Conservation (phyloP, 2,113 vertebrate genomes). For the Manacus vitellinus region DNA sequence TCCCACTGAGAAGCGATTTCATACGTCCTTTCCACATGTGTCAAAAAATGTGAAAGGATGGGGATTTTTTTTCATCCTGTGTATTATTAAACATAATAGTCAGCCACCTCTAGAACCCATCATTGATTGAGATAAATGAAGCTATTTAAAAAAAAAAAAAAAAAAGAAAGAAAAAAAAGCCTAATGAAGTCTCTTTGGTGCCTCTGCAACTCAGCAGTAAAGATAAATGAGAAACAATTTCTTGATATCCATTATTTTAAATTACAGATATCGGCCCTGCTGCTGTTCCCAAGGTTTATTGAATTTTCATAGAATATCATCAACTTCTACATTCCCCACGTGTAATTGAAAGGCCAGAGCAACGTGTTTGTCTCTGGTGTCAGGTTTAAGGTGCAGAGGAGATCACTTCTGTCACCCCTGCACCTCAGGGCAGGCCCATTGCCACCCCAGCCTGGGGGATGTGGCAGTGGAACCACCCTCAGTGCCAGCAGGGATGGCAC, state of each 20-base stretch:
- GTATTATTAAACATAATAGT: conserved; percentile 76
- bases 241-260: conserved; percentile 83
- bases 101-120: conserved; percentile 74
- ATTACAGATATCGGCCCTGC: conserved; percentile 80
- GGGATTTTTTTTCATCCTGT: not conserved
- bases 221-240: conserved; percentile 87
- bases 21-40: not conserved
- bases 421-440: accelerated
- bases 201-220: conserved; percentile 79
- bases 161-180: conserved; percentile 15
- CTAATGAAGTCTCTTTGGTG: conserved; percentile 83
- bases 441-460: not conserved
- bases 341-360: conserved; percentile 29
- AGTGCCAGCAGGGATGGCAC: accelerated
- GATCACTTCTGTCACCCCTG: not conserved
- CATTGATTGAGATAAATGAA: conserved; percentile 85
- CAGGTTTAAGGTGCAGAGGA: not conserved
- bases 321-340: conserved; percentile 1
- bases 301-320: conserved; percentile 74
- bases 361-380: not conserved
- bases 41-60: not conserved
- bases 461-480: accelerated
- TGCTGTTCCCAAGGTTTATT: conserved; percentile 77
- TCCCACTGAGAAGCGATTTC: not conserved
- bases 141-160: conserved; percentile 60